These are phyloP conservation scores for Listrodromus nycthemerus DNA, from an alignment of 2,888 invertebrate genomes.

Conservation along the genomic window DNA sequence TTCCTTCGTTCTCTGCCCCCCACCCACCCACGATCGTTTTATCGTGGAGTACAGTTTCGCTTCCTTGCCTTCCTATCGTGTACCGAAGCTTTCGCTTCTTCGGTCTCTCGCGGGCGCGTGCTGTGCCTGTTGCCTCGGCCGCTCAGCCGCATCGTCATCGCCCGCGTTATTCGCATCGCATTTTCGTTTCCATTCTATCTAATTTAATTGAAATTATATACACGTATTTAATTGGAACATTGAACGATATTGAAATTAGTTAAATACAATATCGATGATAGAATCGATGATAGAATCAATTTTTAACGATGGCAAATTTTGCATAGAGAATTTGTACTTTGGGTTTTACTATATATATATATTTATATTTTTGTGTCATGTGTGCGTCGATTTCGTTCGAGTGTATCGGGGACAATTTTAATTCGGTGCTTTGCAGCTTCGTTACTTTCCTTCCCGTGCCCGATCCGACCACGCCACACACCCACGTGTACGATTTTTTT, in stretches of 20 bases:
- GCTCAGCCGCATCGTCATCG: constrained; percentile 53
- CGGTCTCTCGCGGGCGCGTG: constrained; percentile 56
- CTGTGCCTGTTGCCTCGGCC: constrained; percentile 38
- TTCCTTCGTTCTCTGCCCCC: constrained; percentile 30
- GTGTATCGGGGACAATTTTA: neutral
- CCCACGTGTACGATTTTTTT: constrained; percentile 25
- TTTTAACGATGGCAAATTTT: too few relatives aligned
- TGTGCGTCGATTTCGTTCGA: neutral
- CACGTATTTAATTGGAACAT: neutral
- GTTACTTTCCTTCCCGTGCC: neutral
- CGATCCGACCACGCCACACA: constrained; percentile 33
- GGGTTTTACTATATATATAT: too few relatives aligned
- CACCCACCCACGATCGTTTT: constrained; percentile 12
- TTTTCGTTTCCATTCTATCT: constrained; percentile 37
- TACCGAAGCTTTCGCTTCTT: constrained; percentile 62
- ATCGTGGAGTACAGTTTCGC: constrained; percentile 52
- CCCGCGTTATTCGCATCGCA: constrained; percentile 55
- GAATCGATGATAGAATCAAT: too few relatives aligned
- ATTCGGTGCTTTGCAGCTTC: constrained; percentile 3
- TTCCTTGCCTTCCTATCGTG: constrained; percentile 50
- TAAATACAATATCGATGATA: too few relatives aligned
- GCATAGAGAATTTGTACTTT: too few relatives aligned
- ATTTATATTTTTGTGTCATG: neutral
- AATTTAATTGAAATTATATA: neutral
- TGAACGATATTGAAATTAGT: neutral